Evolutionary conservation across 2,888 invertebrate genomes (phyloP), one percentile per base, ranked within the genome.

Genomic region (Salticus scenicus): DNA sequence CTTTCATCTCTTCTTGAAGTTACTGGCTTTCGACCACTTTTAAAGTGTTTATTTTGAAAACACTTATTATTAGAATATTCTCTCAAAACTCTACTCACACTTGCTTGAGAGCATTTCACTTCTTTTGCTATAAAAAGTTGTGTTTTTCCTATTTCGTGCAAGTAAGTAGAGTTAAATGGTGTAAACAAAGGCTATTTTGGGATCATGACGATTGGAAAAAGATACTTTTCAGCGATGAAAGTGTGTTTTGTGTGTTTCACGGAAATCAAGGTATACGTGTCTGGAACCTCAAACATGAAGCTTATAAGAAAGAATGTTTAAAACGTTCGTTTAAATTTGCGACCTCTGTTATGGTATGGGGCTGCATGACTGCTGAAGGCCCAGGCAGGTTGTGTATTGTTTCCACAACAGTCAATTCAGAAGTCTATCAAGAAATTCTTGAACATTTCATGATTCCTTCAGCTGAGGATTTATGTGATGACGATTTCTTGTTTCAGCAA

Each of bases 271-370:
- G 57, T 8, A 57, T 57, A 57, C 57, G 57, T 57, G 57, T 57
- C 14, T 57, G 57, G 57, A 20, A 17, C 4, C 57, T 57, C 14
- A 57, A 57, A 24, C 57, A 57, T 8, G 24, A 57, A 14, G 24
- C 57, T 7, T 57, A 8, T 57, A 17, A 57, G 4, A 57, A 57
- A 57, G 14, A 57, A 14, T 57, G 57, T 5, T 20, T 8, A n/a
- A 24, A n/a, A n/a, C n/a, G n/a, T 57, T 57, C 57, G 14, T 5
- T 24, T 20, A 24, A 57, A 57, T 57, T 57, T 57, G 57, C 57
- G 57, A 57, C 57, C 24, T 57, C 57, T 24, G 57, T 57, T 14
- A 57, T 57, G 57, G 57, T 57, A 57, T 57, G 57, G 57, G 57
- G 20, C 24, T 57, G 57, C 24, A 57, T 57, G 57, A 8, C 57